Base-by-base conservation (phyloP, 1,140 invertebrate species). In the Hylaeus volcanicus region DNA sequence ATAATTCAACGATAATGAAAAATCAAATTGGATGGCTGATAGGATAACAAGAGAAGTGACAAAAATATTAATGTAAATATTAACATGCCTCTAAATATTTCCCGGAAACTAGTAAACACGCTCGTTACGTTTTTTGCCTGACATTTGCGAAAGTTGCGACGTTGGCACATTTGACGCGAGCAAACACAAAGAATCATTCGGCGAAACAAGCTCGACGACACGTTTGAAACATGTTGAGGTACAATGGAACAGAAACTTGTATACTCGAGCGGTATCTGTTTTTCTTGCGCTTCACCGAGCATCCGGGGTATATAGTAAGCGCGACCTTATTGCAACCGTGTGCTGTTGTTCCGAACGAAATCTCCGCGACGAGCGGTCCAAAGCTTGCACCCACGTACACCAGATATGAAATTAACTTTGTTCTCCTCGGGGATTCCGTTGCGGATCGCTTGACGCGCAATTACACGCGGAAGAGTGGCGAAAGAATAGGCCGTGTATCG, bases 351-450 rank as follows among this genome's bases (percentile, higher is more conserved):
- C 8, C n/a, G 56, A 26, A 60, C 56, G 26, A 60, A 26, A 60
- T 12, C 56, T 60, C n/a, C 15, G n/a, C 8, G 56, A n/a, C n/a
- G 56, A 60, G 15, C 26, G 9, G 12, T 60, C 15, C 3, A n/a
- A 60, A 60, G n/a, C 5, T 26, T 4, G 56, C 5, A 26, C 4
- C 4, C 14, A 8, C 15, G 56, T 26, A 26, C 26, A 26, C 4
- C 56, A 60, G 56, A 60, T 60, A 26, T 60, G 15, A 60, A 60
- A 60, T 60, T 60, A 60, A 60, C 12, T 60, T 60, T 60, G 56
- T 26, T 26, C 4, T 26, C 4, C 8, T 4, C 2, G 3, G 56
- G 26, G 12, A 26, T 60, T 60, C 3, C 56, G 4, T 60, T n/a
- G 56, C 3, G 56, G n/a, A 4, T 26, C 8, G 56, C 0, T 26